These are phyloP conservation scores for Ictidomys tridecemlineatus DNA, from an alignment of 2,113 vertebrate genomes.

Conservation along the genomic window DNA sequence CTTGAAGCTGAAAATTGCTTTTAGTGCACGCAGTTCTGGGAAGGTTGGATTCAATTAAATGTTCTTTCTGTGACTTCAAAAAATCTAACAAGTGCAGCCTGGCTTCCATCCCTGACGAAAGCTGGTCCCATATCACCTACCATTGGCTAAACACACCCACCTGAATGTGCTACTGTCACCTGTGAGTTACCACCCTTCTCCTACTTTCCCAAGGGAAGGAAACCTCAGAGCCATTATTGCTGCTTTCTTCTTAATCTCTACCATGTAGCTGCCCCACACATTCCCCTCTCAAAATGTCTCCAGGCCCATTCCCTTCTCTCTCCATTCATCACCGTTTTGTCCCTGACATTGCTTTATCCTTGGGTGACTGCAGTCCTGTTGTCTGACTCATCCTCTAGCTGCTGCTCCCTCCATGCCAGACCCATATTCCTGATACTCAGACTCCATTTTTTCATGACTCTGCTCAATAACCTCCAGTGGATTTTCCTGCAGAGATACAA, in stretches of 20 bases:
- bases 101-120: not conserved
- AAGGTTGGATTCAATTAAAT: conserved; percentile 8
- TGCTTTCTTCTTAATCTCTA: not conserved
- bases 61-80: not conserved
- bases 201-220: not conserved
- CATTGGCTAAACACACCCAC: not conserved
- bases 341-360: not conserved
- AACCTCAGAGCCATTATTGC: not conserved
- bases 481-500: not conserved
- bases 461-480: not conserved
- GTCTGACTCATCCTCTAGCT: not conserved
- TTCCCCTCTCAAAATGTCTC: not conserved
- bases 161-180: not conserved
- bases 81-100: not conserved
- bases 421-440: not conserved
- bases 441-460: not conserved
- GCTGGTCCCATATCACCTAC: not conserved
- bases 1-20: conserved; percentile 19
- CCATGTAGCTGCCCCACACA: not conserved
- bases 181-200: not conserved
- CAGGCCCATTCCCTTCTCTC: not conserved
- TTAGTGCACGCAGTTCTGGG: conserved; percentile 5
- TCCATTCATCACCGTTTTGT: not conserved
- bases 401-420: not conserved
- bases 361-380: not conserved